Evolutionary conservation across 2,888 invertebrate genomes (phyloP).

Genomic region (Steromphala cineraria): DNA sequence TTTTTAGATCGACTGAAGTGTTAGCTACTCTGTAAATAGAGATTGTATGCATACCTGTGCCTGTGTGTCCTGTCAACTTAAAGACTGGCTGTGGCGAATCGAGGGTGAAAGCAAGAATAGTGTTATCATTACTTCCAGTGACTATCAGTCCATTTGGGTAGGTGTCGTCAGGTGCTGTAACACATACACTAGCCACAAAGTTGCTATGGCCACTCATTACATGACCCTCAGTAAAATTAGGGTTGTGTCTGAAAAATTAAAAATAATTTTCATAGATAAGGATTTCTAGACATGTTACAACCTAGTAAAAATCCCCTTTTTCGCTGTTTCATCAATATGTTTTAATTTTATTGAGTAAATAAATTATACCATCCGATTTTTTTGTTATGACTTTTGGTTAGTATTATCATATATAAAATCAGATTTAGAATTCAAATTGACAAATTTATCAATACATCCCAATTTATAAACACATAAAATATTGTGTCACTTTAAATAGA

Average conservation of each 20-base stretch:
- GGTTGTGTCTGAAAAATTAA: constrained; percentile 74
- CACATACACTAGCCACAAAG: constrained; percentile 89
- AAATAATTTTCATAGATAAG: constrained; percentile 8
- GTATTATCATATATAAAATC: too few relatives aligned
- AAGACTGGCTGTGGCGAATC: constrained; percentile 83
- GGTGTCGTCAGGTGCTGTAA: constrained; percentile 82
- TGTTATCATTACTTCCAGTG: constrained; percentile 92
- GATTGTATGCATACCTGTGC: constrained; percentile 46
- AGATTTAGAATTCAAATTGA: neutral
- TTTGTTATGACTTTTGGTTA: too few relatives aligned
- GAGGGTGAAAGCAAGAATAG: constrained; percentile 86
- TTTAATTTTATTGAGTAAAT: too few relatives aligned
- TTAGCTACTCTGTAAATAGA: too few relatives aligned
- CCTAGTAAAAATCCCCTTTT: too few relatives aligned
- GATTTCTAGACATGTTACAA: too few relatives aligned
- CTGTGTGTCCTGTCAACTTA: constrained; percentile 81
- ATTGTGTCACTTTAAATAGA: too few relatives aligned
- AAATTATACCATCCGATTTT: too few relatives aligned
- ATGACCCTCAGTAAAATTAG: constrained; percentile 63
- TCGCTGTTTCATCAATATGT: too few relatives aligned
- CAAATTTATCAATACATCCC: too few relatives aligned
- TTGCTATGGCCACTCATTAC: constrained; percentile 84
- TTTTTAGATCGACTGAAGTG: too few relatives aligned
- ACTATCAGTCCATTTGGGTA: constrained; percentile 87
- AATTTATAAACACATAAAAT: too few relatives aligned